Evolutionary conservation across 2,888 invertebrate species (phyloP).

Genomic region (Leptinotarsa peninsularis): DNA sequence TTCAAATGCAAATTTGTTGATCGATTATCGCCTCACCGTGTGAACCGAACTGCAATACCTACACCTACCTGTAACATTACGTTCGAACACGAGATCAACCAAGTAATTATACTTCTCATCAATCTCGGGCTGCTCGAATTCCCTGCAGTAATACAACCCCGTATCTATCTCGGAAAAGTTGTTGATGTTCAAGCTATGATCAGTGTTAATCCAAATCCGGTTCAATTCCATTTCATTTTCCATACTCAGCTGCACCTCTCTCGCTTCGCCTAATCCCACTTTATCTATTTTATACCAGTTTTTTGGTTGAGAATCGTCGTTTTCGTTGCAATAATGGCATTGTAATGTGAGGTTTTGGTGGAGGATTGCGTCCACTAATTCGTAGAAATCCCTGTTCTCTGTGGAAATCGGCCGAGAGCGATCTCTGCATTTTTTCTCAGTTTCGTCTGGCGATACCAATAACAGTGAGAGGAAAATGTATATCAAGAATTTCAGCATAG

Average conservation of each 20-base stretch:
- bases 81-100: constrained; percentile 28
- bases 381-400: constrained; percentile 66
- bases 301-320: constrained; percentile 64
- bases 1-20: background rate
- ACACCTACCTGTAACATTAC: constrained; percentile 26
- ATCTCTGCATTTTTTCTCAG: constrained; percentile 64
- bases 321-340: constrained; percentile 68
- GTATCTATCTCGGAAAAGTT: constrained; percentile 63
- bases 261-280: constrained; percentile 56
- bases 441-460: constrained; percentile 34
- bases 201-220: constrained; percentile 64
- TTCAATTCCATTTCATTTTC: constrained; percentile 65
- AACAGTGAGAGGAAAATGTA: background rate
- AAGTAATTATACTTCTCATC: constrained; percentile 67
- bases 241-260: constrained; percentile 66
- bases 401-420: constrained; percentile 64
- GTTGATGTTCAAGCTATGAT: constrained; percentile 67
- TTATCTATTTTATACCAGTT: constrained; percentile 68
- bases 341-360: constrained; percentile 65
- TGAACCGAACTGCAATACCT: background rate
- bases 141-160: constrained; percentile 69
- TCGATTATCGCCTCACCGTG: background rate
- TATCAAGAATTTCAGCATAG: constrained; percentile 14
- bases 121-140: constrained; percentile 61
- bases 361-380: constrained; percentile 65